A percentile compares a stretch with the other conserved stretches of the same genome.
These are phyloP conservation scores for Caenorhabditis imperialis DNA, from an alignment of 2,888 invertebrate species.

Conservation along the genomic window DNA sequence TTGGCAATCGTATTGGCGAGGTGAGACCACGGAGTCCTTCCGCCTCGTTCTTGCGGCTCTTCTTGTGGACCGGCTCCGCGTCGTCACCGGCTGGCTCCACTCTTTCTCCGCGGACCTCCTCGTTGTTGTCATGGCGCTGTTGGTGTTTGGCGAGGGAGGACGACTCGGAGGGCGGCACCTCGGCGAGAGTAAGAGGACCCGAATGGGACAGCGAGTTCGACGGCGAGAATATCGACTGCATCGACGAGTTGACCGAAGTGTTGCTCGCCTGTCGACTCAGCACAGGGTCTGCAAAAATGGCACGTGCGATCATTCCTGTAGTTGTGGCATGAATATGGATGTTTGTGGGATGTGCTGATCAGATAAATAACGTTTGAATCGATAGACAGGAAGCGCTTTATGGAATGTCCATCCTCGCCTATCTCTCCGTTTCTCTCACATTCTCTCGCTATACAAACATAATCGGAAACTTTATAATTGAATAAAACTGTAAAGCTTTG, in stretches of 20 bases:
- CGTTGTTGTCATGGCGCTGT: slow-evolving; percentile 7
- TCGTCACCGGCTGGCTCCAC: neutral
- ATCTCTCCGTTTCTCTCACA: too few relatives aligned
- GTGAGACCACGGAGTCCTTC: neutral
- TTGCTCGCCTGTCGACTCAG: slow-evolving; percentile 17
- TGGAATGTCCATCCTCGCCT: too few relatives aligned
- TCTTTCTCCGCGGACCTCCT: too few relatives aligned
- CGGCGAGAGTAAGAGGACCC: slow-evolving; percentile 4
- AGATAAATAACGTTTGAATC: too few relatives aligned
- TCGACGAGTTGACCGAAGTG: neutral
- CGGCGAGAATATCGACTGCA: neutral
- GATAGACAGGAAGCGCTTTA: too few relatives aligned
- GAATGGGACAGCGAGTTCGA: neutral
- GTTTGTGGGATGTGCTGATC: neutral
- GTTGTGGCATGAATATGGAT: slow-evolving; percentile 1
- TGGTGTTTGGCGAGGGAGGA: neutral
- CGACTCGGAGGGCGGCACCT: slow-evolving; percentile 1
- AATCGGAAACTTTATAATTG: too few relatives aligned
- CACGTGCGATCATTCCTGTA: too few relatives aligned
- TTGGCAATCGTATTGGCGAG: neutral
- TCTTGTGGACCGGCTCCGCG: neutral
- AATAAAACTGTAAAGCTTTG: too few relatives aligned
- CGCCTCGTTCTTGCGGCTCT: too few relatives aligned
- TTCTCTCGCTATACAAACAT: too few relatives aligned
- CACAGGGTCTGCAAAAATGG: slow-evolving; percentile 16